Base-by-base conservation (phyloP, 2,888 invertebrate genomes). In the Drosophila subsilvestris region DNA sequence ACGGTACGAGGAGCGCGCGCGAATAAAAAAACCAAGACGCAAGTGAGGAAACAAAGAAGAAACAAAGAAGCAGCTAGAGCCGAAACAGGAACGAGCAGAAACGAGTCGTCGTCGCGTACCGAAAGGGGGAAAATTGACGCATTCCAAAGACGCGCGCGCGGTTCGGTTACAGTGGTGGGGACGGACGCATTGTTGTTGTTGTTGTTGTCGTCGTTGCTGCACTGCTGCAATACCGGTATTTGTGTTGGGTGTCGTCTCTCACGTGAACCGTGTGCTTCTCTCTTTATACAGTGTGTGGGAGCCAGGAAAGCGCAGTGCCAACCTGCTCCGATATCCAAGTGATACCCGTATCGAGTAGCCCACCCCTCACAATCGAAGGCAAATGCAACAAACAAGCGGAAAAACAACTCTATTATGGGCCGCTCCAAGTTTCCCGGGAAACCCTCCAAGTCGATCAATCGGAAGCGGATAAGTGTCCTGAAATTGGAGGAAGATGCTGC, bases 371-470 rank as follows among this genome's bases (percentile, higher is more conserved):
- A 68, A 63, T 60, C 49, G 53, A 76, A 56, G 68, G 80, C 85
- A 71, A 82, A 80, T 82, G 80, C 83, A 75, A 82, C 70, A 61
- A 61, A 29, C 63, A 56, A 74, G 75, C 29, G 68, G 43, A 67
- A 66, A 49, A 48, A 32, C 55, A 73, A 55, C 66, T 48, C 62
- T 78, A 86, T 78, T 76, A 92, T 92, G 92, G 92, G 92, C 87
- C 92, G 90, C 78, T 92, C 92, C 68, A 92, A 92, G 89, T 96
- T 96, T 94, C 96, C 97, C 92, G 96, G 97, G 91, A 96, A 96
- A 94, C 96, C 96, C 92, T 95, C 96, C 88, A 97, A 96, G 94
- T 95, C 96, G 93, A 95, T 96, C 92, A 96, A 96, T 93, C 95
- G 96, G 94, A 96, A 96, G 93, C 95, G 96, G 93, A 94, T 96